phyloP scores from a whole-genome alignment of 2,797 vertebrate species.

The Ceryle rudis region DNA sequence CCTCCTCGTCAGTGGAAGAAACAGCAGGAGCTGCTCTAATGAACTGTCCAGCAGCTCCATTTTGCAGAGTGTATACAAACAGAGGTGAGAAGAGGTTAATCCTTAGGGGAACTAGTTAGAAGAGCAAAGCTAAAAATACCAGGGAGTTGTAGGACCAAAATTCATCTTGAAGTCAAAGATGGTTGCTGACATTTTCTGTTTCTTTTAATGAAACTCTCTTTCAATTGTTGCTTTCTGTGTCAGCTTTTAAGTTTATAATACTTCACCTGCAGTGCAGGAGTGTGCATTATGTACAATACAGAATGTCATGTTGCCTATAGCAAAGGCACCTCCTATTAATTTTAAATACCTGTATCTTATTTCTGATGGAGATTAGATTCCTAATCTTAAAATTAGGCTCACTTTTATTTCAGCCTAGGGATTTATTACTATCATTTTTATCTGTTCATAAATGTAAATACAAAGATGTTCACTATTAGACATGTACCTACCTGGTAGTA shows the following conservation, averaged over 20 bases:
- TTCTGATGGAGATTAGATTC: slow-evolving; percentile 13
- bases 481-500: neutral
- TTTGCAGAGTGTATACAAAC: slow-evolving; percentile 58
- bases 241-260: neutral
- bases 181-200: neutral
- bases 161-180: neutral
- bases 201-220: slow-evolving; percentile 1
- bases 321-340: neutral
- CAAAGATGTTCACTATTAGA: neutral
- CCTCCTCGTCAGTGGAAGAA: slow-evolving; percentile 41
- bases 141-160: neutral
- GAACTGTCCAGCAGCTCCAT: slow-evolving; percentile 54
- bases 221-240: neutral
- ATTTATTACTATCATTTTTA: neutral
- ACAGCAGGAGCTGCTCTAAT: slow-evolving; percentile 68
- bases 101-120: slow-evolving; percentile 46
- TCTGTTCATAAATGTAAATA: neutral
- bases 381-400: slow-evolving; percentile 22
- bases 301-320: neutral
- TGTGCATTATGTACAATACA: neutral
- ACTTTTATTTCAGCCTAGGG: neutral
- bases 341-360: slow-evolving; percentile 10
- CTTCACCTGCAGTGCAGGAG: neutral
- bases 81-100: slow-evolving; percentile 78
- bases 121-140: neutral